A percentile compares a stretch with the other conserved stretches of the same genome.
phyloP scores from a whole-genome alignment of 2,113 vertebrate species.

The Gorsachius goisagi region DNA sequence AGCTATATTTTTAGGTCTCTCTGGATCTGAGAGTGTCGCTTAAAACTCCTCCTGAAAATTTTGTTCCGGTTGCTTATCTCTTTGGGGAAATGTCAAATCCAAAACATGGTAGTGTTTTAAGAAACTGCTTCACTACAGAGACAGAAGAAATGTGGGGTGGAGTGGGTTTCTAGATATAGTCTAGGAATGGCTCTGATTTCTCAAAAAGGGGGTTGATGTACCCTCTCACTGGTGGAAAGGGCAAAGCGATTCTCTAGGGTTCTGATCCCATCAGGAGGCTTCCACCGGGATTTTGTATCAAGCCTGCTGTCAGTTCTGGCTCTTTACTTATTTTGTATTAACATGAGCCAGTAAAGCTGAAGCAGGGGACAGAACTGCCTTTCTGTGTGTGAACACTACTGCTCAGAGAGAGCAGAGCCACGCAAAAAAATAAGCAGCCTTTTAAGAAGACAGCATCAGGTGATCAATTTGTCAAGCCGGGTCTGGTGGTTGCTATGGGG shows the following conservation, averaged over 20 bases:
- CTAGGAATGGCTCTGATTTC: background rate
- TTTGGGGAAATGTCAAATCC: background rate
- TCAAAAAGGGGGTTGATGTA: background rate
- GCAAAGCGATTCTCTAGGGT: background rate
- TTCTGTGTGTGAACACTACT: background rate
- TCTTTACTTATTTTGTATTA: background rate
- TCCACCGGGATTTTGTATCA: background rate
- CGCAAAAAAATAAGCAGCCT: background rate
- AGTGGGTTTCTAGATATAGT: background rate
- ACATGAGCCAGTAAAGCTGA: background rate
- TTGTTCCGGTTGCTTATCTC: background rate
- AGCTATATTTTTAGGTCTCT: background rate
- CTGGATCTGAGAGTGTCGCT: background rate
- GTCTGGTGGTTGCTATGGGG: constrained; percentile 72
- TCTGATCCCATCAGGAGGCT: background rate
- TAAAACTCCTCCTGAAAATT: background rate
- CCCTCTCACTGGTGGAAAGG: background rate
- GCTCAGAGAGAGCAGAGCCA: background rate
- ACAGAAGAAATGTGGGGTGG: background rate
- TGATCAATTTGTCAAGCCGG: constrained; percentile 43
- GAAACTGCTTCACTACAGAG: background rate
- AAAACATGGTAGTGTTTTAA: background rate
- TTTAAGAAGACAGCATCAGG: constrained; percentile 35
- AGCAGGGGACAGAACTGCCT: background rate
- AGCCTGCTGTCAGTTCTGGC: background rate